These are phyloP conservation scores for Myzus persicae DNA, from an alignment of 1,140 invertebrate species.

Conservation along the genomic window DNA sequence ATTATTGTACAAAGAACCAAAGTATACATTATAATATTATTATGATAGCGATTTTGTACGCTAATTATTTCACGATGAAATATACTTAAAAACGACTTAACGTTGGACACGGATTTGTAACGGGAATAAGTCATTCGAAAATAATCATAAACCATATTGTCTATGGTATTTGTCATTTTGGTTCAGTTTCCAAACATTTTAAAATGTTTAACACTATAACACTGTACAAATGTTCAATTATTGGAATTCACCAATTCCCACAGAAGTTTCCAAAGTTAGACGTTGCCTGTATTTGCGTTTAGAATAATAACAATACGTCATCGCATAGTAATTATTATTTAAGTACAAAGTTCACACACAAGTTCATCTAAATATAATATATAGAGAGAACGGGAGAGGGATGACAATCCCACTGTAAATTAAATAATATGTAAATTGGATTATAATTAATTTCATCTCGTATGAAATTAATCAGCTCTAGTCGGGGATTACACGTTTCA, in stretches of 20 bases:
- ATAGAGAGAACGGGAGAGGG: neutral
- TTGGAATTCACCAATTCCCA: neutral
- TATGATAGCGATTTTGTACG: too few relatives aligned
- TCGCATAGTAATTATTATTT: neutral
- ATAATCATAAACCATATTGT: too few relatives aligned
- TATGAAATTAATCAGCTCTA: neutral
- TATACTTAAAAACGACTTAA: too few relatives aligned
- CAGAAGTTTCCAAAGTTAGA: neutral
- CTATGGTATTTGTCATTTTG: neutral
- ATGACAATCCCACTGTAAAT: neutral
- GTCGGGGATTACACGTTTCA: neutral
- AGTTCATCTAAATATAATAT: too few relatives aligned
- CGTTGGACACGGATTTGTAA: too few relatives aligned
- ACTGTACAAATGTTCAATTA: neutral
- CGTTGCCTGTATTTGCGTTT: neutral
- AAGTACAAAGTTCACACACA: neutral
- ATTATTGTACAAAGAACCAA: too few relatives aligned
- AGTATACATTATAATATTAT: too few relatives aligned
- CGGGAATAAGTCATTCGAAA: too few relatives aligned
- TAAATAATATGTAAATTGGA: neutral
- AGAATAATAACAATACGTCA: neutral
- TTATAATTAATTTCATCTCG: constrained; percentile 1
- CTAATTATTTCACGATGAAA: too few relatives aligned
- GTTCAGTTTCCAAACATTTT: neutral
- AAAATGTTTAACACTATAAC: neutral